Evolutionary conservation across 2,888 invertebrate species (phyloP), one percentile per base, ranked within the genome.

Genomic region (Pheosia gnoma): DNA sequence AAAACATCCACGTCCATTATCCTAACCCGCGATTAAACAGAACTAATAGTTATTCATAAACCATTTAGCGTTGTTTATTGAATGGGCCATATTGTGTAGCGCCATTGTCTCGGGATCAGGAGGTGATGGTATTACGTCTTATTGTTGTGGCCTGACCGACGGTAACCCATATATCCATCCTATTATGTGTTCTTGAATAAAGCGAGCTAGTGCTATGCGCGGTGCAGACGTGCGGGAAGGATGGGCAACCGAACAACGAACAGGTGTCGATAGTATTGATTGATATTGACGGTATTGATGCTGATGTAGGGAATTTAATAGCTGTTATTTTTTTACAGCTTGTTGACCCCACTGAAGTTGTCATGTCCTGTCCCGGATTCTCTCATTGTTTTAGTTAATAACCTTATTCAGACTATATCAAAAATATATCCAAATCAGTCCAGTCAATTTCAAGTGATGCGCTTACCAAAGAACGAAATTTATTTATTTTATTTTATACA

Each of bases 61-160:
- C 66, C 62, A 60, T 74, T 66, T 70, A 66, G 60, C 51, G 57
- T 62, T 66, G 61, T 71, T 37, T 78, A 79, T 81, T 80, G 75
- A 80, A 79, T 62, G 60, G 70, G 68, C 71, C 68, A 68, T 69
- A 72, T 66, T 67, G 69, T 69, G 58, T 58, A 47, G 52, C n/a
- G 66, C 79, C 80, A 83, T 90, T 87, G 87, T 88, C 70, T 75
- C 52, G 64, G 79, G 80, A 86, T 87, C 82, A 84, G 75, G 72
- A 74, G 70, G 73, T 71, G 70, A 78, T 69, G 72, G 75, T 85
- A 82, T 85, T 83, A 80, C 77, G 68, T 79, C 82, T 84, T 86
- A 89, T 91, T 90, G 91, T 91, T 86, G 81, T 72, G 75, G 71
- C 79, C 87, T 91, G 92, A 90, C 91, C 92, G 90, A 88, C 88